Evolutionary conservation across 2,113 vertebrate species (phyloP).

Genomic region (Malurus melanocephalus): DNA sequence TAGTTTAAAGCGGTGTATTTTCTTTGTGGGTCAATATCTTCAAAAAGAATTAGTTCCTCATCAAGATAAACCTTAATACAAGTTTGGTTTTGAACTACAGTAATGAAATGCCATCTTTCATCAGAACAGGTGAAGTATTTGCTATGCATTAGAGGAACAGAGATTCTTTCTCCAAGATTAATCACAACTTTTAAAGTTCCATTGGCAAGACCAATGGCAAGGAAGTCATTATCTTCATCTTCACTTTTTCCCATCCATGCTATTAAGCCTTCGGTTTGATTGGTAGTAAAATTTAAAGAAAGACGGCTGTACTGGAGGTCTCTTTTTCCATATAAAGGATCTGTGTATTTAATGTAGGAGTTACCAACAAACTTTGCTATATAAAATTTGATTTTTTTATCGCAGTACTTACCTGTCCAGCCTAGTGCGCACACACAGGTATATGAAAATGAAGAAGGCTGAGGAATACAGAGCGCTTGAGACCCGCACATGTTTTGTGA

Average conservation of each 20-base stretch:
- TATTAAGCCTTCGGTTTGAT: constrained; percentile 71
- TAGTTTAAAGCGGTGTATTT: constrained; percentile 83
- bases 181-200: constrained; percentile 78
- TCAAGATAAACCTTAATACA: constrained; percentile 76
- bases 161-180: constrained; percentile 81
- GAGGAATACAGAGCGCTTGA: constrained; percentile 71
- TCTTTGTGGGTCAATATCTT: constrained; percentile 81
- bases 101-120: constrained; percentile 72
- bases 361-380: constrained; percentile 74
- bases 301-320: constrained; percentile 72
- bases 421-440: constrained; percentile 78
- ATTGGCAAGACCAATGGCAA: constrained; percentile 77
- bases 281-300: constrained; percentile 78
- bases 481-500: constrained; percentile 68
- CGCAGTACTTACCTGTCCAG: constrained; percentile 76
- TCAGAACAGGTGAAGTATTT: constrained; percentile 68
- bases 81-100: constrained; percentile 76
- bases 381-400: constrained; percentile 62
- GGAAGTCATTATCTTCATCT: constrained; percentile 82
- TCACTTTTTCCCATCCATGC: constrained; percentile 82
- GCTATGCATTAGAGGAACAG: constrained; percentile 62
- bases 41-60: constrained; percentile 65
- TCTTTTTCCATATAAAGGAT: constrained; percentile 73
- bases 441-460: constrained; percentile 57
- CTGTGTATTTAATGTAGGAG: constrained; percentile 82